phyloP scores from a whole-genome alignment of 2,797 vertebrate genomes.

The Crax fasciolata region DNA sequence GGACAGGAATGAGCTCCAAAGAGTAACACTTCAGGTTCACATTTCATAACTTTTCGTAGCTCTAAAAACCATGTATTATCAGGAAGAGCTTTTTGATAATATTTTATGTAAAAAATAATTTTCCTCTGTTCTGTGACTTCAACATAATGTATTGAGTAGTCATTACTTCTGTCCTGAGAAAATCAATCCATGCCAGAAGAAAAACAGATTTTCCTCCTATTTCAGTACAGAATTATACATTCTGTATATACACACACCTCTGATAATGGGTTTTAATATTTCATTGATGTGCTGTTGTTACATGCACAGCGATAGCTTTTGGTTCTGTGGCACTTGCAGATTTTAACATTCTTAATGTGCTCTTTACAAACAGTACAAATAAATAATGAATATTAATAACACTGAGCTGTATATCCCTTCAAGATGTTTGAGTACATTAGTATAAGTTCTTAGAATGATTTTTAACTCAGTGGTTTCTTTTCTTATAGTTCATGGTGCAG shows the following conservation, averaged over 20 bases:
- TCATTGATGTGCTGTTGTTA: slow-evolving; percentile 17
- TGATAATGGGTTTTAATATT: slow-evolving; percentile 11
- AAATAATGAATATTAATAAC: neutral
- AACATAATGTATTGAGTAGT: neutral
- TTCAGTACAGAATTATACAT: neutral
- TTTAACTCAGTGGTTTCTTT: slow-evolving; percentile 43
- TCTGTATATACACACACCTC: neutral
- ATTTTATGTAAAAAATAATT: neutral
- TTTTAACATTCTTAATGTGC: neutral
- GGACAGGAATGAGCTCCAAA: neutral
- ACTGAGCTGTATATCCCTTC: neutral
- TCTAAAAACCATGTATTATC: neutral
- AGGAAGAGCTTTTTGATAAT: neutral
- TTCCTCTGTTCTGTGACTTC: neutral
- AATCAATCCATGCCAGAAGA: neutral
- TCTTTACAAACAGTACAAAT: neutral
- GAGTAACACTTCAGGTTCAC: neutral
- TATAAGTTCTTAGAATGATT: neutral
- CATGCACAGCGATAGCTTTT: neutral
- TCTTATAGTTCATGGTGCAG: slow-evolving; percentile 21
- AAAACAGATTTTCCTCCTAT: neutral
- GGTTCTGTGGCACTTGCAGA: neutral
- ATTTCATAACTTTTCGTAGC: neutral
- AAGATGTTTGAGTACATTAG: neutral
- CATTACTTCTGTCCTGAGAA: neutral